phyloP scores from a whole-genome alignment of 2,888 invertebrate species.

The Cataglyphis livida region DNA sequence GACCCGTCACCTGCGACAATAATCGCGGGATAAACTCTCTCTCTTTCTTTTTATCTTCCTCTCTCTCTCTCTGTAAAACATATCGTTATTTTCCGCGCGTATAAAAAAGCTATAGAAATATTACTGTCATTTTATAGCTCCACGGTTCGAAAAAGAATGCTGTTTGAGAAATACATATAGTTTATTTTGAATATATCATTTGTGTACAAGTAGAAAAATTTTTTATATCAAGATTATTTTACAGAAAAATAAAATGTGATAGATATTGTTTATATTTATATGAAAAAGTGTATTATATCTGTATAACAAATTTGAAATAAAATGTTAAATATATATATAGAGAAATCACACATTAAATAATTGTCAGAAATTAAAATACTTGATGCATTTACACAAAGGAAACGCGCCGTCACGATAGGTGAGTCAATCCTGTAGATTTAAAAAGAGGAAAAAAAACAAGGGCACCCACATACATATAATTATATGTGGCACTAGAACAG shows the following conservation, averaged over 20 bases:
- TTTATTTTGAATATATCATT: conserved; percentile 44
- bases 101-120: conserved; percentile 46
- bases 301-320: not conserved
- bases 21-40: conserved; percentile 58
- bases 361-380: not conserved
- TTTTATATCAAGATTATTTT: not conserved
- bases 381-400: not conserved
- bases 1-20: conserved; percentile 65
- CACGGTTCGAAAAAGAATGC: conserved; percentile 67
- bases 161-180: conserved; percentile 58
- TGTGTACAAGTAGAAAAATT: not conserved
- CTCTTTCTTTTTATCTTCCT: conserved; percentile 58
- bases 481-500: not conserved
- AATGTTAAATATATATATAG: not conserved
- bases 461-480: not conserved
- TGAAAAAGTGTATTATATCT: not conserved
- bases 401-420: not conserved
- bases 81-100: conserved; percentile 14
- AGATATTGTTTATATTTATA: not conserved
- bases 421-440: not conserved
- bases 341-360: not conserved
- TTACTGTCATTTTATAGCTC: conserved; percentile 57
- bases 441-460: not conserved
- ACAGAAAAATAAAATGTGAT: not conserved
- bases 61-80: conserved; percentile 45